These are phyloP conservation scores for Montipora sp. DNA, from an alignment of 64 coral and sea anemone species.

Conservation along the genomic window DNA sequence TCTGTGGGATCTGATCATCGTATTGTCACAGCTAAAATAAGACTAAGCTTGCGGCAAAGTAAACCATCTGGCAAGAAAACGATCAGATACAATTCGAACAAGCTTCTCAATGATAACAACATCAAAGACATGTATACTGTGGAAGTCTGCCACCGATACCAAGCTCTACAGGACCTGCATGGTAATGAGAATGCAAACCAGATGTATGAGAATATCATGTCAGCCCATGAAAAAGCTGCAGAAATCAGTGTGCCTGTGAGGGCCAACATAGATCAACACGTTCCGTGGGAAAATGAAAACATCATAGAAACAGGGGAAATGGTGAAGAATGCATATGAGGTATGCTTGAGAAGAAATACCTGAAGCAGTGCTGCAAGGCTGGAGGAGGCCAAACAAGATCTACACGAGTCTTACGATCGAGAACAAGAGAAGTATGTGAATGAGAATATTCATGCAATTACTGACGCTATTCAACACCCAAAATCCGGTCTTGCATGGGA, in stretches of 20 bases:
- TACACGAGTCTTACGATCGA: not conserved
- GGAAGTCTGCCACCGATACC: not conserved
- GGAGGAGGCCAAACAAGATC: not conserved
- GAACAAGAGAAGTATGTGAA: constrained; percentile 18
- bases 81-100: not conserved
- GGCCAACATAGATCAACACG: not conserved
- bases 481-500: constrained; percentile 6
- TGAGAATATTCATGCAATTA: constrained; percentile 21
- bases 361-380: constrained; percentile 1
- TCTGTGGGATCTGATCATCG: constrained; percentile 53
- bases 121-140: constrained; percentile 17
- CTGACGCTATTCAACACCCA: constrained; percentile 3
- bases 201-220: constrained; percentile 4
- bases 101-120: not conserved
- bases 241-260: not conserved
- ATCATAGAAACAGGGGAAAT: constrained; percentile 5
- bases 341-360: constrained; percentile 13
- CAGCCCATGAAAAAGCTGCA: not conserved
- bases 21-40: constrained; percentile 18
- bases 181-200: not conserved
- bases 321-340: constrained; percentile 17
- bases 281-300: constrained; percentile 14
- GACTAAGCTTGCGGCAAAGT: constrained; percentile 9
- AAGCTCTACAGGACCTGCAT: not conserved
- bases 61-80: not conserved